These are phyloP conservation scores for Rhynchotus rufescens DNA, from an alignment of 2,797 vertebrate species.

Conservation along the genomic window DNA sequence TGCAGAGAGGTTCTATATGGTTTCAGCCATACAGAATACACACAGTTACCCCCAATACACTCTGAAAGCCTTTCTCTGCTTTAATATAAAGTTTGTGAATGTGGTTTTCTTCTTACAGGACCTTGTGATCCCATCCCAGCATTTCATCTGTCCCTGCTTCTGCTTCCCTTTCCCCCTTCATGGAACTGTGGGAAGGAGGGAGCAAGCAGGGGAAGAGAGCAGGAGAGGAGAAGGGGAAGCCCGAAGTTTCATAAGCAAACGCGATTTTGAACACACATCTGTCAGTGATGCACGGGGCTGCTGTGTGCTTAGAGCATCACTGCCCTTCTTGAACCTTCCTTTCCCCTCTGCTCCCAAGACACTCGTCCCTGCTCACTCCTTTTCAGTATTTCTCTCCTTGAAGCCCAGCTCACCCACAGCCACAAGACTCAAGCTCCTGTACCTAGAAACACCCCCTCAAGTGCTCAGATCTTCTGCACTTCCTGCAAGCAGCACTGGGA, in stretches of 20 bases:
- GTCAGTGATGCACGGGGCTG: slow-evolving; percentile 72
- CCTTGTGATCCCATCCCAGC: not conserved
- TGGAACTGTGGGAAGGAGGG: not conserved
- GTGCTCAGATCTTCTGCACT: not conserved
- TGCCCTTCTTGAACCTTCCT: slow-evolving; percentile 72
- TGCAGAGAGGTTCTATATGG: no score
- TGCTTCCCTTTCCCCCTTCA: not conserved
- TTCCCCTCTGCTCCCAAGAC: slow-evolving; percentile 20
- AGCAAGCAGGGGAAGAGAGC: not conserved
- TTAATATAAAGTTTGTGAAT: not conserved
- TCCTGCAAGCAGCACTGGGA: not conserved
- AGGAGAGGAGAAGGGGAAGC: not conserved
- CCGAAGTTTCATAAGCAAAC: not conserved
- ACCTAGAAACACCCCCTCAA: not conserved
- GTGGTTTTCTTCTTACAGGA: not conserved
- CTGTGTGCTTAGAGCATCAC: slow-evolving; percentile 77
- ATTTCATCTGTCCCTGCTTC: not conserved
- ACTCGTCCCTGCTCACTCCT: slow-evolving; percentile 65
- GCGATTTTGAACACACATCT: not conserved
- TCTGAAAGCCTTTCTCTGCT: not conserved
- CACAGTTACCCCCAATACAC: not conserved
- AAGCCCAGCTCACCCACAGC: slow-evolving; percentile 26
- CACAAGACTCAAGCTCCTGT: not conserved
- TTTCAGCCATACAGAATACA: not conserved
- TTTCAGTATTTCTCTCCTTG: slow-evolving; percentile 69